Conservation (phyloP, 2,113 vertebrate species). For the Syngnathoides biaculeatus region DNA sequence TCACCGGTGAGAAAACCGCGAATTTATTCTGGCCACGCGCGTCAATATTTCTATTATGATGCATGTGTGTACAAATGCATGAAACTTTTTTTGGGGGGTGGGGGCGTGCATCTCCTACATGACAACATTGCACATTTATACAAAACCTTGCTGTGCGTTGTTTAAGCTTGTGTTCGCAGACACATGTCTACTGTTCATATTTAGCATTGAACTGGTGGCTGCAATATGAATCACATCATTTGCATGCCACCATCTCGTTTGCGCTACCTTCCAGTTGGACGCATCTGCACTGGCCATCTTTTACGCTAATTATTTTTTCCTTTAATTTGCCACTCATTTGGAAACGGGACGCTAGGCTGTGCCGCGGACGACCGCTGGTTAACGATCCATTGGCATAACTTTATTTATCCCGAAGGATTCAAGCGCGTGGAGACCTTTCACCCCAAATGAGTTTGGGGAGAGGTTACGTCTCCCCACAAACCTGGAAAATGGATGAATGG, state of each 20-base stretch:
- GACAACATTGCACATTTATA: not conserved
- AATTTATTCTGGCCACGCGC: too few species aligned
- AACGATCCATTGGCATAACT: too few species aligned
- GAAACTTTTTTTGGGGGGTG: not conserved
- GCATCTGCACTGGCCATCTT: not conserved
- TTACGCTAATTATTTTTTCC: not conserved
- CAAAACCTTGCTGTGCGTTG: not conserved
- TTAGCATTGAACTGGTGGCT: not conserved
- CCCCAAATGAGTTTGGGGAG: too few species aligned
- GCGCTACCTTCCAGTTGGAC: not conserved
- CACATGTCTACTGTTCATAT: too few species aligned
- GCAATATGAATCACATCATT: not conserved
- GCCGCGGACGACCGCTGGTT: too few species aligned
- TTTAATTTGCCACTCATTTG: not conserved
- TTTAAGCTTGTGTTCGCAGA: too few species aligned
- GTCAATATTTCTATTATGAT: not conserved
- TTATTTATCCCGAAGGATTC: too few species aligned
- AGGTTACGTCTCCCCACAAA: too few species aligned
- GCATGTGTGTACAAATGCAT: not conserved
- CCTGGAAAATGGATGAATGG: too few species aligned
- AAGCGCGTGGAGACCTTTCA: too few species aligned
- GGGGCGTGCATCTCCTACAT: not conserved
- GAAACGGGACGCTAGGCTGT: not conserved
- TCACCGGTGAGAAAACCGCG: conserved; percentile 59
- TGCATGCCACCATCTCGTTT: not conserved